phyloP scores from a whole-genome alignment of 2,113 vertebrate species.

The Poicephalus gulielmi region DNA sequence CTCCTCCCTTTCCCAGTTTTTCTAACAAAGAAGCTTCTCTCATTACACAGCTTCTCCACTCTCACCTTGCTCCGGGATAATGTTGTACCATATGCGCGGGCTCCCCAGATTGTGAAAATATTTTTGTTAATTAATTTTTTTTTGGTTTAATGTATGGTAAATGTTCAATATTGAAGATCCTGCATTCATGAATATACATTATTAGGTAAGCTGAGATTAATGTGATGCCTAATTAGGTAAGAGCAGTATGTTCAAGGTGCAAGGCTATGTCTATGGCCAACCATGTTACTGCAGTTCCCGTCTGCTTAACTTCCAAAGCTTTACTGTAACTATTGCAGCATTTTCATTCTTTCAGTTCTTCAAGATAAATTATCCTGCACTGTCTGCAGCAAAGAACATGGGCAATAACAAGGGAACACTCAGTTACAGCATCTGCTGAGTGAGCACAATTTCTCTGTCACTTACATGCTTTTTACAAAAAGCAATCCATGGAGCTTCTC shows the following conservation, averaged over 20 bases:
- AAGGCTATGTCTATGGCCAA: neutral
- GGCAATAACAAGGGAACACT: neutral
- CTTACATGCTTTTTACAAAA: neutral
- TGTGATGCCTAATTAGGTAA: neutral
- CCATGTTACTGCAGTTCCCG: neutral
- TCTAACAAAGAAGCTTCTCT: neutral
- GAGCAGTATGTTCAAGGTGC: neutral
- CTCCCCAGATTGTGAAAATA: neutral
- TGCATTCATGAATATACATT: neutral
- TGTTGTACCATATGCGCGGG: neutral
- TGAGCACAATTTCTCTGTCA: neutral
- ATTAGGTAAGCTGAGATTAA: neutral
- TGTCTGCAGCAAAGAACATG: neutral
- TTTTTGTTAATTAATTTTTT: neutral
- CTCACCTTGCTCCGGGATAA: neutral
- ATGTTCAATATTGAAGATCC: neutral
- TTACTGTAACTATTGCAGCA: neutral
- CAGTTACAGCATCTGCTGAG: neutral
- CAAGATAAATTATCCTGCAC: neutral
- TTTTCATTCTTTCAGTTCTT: neutral
- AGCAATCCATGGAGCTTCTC: neutral
- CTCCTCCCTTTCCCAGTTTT: neutral
- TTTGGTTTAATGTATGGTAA: neutral
- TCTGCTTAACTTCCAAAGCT: neutral
- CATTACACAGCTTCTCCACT: neutral